Conservation (phyloP, 2,113 vertebrate genomes). For the Sisor rabdophorus region DNA sequence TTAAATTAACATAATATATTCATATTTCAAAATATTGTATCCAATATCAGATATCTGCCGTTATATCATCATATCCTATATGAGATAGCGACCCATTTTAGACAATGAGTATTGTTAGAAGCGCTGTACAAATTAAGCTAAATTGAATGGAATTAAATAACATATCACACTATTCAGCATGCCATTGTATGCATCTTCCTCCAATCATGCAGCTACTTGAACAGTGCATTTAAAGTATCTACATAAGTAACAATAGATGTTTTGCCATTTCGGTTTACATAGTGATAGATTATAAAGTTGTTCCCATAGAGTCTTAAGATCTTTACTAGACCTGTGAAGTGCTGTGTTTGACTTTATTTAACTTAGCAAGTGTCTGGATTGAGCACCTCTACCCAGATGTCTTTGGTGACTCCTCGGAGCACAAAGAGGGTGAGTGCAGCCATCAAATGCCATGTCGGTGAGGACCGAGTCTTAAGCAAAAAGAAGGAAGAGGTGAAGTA, state of each 20-base stretch:
- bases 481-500: background rate
- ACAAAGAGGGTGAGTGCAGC: slow-evolving; percentile 65
- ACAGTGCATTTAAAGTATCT: background rate
- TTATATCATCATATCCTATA: no score
- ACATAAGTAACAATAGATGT: background rate
- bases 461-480: background rate
- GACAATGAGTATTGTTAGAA: no score
- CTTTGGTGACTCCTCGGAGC: slow-evolving; percentile 60
- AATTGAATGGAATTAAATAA: no score
- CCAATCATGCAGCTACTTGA: background rate
- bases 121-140: no score
- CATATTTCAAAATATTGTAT: no score
- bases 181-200: no score
- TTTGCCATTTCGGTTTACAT: background rate
- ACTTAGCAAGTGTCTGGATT: slow-evolving; percentile 58
- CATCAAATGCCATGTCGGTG: slow-evolving; percentile 41
- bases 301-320: background rate
- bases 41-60: no score
- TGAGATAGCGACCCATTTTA: no score
- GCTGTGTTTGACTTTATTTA: slow-evolving; percentile 42
- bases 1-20: no score
- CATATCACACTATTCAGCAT: no score
- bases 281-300: background rate
- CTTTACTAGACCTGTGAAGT: slow-evolving; percentile 24
- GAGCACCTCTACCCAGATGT: slow-evolving; percentile 62